Evolutionary conservation across 2,113 vertebrate species (phyloP), one percentile per base, ranked within the genome.

Genomic region (Neolamprologus cancellatus): DNA sequence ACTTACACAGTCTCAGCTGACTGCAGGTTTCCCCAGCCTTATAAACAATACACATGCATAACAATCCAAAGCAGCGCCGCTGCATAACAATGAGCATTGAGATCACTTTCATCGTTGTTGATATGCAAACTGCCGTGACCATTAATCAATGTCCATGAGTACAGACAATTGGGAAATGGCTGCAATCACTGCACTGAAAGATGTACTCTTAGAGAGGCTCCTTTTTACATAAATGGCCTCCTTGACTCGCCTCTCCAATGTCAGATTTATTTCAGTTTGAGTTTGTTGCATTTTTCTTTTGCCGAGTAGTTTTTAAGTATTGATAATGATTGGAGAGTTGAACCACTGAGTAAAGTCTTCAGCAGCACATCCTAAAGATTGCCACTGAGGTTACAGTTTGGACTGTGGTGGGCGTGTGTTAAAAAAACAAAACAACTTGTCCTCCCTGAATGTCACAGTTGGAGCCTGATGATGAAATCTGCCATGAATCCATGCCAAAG

Each of bases 81-180:
- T 44, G 20, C 20, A 71, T 71, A 71, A 46, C 41, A 28, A 74
- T 46, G 23, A 74, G 66, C 39, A 28, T 18, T 28, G 66, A 74
- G 39, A 71, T 71, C 34, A 69, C 18, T 69, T 74, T 18, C 66
- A 46, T 46, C 23, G 9, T 46, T 4, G 23, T 46, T 74, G 39
- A 74, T 74, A 28, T 74, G 66, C 39, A 74, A 74, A 74, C 23
- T 74, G 66, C 20, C 4, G 2, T 46, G 23, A 74, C 20, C 14
- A 28, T 74, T 74, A 46, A 74, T 28, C 66, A 46, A 44, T 74
- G 23, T 44, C 23, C 39, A 46, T 46, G 66, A 74, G 66, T 74
- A 17, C 66, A 46, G 6, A 46, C 23, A 74, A 74, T 7, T 74
- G 39, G 66, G 66, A 46, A 74, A 74, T 46, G 39, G 39, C 39